Conservation (phyloP, 2,113 vertebrate genomes). For the Antechinus stuartii region DNA sequence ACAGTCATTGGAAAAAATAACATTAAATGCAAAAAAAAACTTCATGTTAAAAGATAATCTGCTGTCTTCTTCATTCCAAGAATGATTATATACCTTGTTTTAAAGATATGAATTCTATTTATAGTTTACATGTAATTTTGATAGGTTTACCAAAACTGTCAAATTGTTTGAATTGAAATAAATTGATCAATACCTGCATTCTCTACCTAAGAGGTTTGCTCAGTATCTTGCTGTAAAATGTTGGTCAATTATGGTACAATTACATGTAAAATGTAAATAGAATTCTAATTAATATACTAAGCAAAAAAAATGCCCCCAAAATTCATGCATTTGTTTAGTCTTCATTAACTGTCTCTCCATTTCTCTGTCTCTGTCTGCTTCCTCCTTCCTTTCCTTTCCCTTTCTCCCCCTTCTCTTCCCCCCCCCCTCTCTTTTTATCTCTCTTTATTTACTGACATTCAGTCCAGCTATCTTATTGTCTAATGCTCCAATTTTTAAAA, state of each 20-base stretch:
- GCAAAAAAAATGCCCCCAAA: background rate
- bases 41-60: background rate
- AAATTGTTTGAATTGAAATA: no score
- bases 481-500: background rate
- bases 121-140: background rate
- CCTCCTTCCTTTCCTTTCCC: background rate
- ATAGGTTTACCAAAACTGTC: background rate
- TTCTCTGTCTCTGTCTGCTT: background rate
- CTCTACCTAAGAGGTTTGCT: background rate
- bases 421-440: background rate
- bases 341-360: background rate
- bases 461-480: background rate
- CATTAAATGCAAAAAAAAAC: background rate
- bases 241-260: background rate
- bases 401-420: background rate
- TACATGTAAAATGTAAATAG: background rate
- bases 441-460: background rate
- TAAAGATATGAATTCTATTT: background rate
- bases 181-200: no score
- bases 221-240: background rate
- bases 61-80: background rate
- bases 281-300: background rate
- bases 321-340: background rate
- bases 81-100: background rate
- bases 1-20: no score